These are phyloP conservation scores for Muricea muricata DNA, from an alignment of 92 coral and sea anemone species.

Conservation along the genomic window DNA sequence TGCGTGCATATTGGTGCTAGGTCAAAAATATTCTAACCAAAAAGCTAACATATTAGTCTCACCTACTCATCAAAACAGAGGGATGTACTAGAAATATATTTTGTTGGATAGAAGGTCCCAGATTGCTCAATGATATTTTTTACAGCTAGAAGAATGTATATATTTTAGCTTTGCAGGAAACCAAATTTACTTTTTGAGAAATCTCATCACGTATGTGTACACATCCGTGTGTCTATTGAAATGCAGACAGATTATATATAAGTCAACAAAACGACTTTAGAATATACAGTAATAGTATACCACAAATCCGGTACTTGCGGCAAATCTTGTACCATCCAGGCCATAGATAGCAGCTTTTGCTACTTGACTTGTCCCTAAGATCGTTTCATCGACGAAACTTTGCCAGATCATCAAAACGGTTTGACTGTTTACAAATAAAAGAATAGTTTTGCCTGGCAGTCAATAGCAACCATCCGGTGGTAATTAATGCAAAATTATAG, in stretches of 20 bases:
- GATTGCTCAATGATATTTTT: too few species aligned
- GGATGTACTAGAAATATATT: too few species aligned
- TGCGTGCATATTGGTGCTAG: too few species aligned
- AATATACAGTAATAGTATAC: slow-evolving; percentile 53
- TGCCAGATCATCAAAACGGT: slow-evolving; percentile 92
- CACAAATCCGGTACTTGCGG: slow-evolving; percentile 91
- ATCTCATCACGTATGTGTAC: neutral
- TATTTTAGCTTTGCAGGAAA: too few species aligned
- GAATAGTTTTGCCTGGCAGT: neutral
- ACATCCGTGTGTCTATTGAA: neutral
- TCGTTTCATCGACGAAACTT: slow-evolving; percentile 90
- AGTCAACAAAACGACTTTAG: neutral
- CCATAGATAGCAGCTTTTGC: slow-evolving; percentile 97
- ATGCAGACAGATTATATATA: neutral
- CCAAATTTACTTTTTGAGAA: too few species aligned
- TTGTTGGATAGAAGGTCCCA: too few species aligned
- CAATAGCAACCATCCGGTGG: slow-evolving; percentile 2
- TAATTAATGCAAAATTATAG: neutral
- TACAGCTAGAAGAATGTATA: too few species aligned
- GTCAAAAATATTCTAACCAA: too few species aligned
- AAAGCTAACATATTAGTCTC: too few species aligned
- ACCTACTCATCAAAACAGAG: too few species aligned
- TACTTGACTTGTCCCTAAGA: slow-evolving; percentile 96
- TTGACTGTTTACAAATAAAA: neutral
- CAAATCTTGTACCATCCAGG: slow-evolving; percentile 84